Conservation (phyloP, 2,888 invertebrate genomes). For the Dryocosmus kuriphilus region DNA sequence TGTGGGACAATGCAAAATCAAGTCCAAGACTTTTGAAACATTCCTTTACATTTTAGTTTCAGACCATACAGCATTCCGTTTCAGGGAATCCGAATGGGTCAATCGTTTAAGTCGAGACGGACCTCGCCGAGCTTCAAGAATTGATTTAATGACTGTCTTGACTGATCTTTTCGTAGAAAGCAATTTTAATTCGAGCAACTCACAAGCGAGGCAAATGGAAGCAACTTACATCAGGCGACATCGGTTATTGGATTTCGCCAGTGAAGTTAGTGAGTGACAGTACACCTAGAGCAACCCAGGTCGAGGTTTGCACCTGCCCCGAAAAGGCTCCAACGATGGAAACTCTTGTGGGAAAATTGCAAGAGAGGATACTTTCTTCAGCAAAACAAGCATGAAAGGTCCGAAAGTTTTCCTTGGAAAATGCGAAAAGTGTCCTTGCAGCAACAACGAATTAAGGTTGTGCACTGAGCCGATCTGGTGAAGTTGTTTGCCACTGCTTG, state of each 20-base stretch:
- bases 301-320: slow-evolving; percentile 94
- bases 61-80: slow-evolving; percentile 83
- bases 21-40: neutral
- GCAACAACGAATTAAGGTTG: slow-evolving; percentile 85
- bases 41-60: slow-evolving; percentile 58
- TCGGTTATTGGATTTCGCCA: slow-evolving; percentile 92
- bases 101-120: slow-evolving; percentile 79
- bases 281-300: slow-evolving; percentile 83
- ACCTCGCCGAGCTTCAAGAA: slow-evolving; percentile 83
- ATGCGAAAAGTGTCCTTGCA: slow-evolving; percentile 89
- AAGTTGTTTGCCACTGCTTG: slow-evolving; percentile 86
- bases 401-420: slow-evolving; percentile 79
- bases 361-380: slow-evolving; percentile 85
- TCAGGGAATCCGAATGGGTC: slow-evolving; percentile 86
- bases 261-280: slow-evolving; percentile 81
- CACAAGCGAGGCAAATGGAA: slow-evolving; percentile 82
- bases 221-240: slow-evolving; percentile 88
- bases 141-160: slow-evolving; percentile 91
- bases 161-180: slow-evolving; percentile 90
- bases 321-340: slow-evolving; percentile 88
- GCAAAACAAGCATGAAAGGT: slow-evolving; percentile 81
- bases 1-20: neutral
- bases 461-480: slow-evolving; percentile 78
- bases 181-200: slow-evolving; percentile 91
- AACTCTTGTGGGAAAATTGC: slow-evolving; percentile 92